Percentiles rank a stretch among this genome's conserved stretches.
Conservation (phyloP, 2,113 vertebrate genomes). For the Pundamilia nyererei region DNA sequence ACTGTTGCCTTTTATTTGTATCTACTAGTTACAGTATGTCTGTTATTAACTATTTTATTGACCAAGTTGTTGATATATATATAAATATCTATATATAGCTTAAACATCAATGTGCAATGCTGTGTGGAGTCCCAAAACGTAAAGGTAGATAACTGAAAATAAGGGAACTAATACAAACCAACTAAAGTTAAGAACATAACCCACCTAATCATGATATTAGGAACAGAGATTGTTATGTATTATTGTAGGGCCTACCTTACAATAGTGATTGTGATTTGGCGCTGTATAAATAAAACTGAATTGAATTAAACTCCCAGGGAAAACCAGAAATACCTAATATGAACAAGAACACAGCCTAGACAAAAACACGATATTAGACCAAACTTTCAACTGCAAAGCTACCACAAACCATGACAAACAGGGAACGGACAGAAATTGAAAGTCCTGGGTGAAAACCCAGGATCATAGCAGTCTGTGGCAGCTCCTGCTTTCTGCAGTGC, state of each 20-base stretch:
- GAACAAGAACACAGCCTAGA: not conserved
- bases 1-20: not conserved
- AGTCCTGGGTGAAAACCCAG: not conserved
- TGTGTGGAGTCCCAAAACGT: not conserved
- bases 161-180: not conserved
- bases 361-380: not conserved
- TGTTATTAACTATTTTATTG: not conserved
- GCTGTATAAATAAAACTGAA: not conserved
- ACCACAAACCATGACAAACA: not conserved
- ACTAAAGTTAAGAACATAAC: not conserved
- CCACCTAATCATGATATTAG: not conserved
- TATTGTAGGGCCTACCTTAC: not conserved
- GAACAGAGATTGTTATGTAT: not conserved
- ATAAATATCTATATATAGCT: not conserved
- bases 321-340: not conserved
- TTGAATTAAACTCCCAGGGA: not conserved
- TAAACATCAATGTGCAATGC: not conserved
- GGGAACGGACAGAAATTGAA: not conserved
- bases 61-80: not conserved
- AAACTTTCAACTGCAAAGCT: not conserved
- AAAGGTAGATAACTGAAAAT: not conserved
- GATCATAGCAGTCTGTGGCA: rapidly evolving
- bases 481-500: not conserved
- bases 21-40: not conserved
- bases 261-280: not conserved